Conservation (phyloP, 2,797 vertebrate species). For the Mormyrops boulengeri region DNA sequence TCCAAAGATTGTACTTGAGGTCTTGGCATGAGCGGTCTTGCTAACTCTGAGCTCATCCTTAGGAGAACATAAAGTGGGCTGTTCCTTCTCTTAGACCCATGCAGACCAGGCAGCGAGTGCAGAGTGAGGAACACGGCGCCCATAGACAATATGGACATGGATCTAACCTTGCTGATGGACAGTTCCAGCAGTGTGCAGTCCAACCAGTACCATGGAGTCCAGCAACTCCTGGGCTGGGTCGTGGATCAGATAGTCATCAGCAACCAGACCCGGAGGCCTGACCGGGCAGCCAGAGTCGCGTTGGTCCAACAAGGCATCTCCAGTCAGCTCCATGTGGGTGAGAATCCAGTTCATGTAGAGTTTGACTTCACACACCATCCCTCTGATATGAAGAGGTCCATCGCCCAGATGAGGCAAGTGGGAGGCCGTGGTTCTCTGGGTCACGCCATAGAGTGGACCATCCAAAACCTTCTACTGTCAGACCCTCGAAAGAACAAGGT, state of each 20-base stretch:
- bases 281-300: conserved; percentile 54
- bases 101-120: conserved; percentile 54
- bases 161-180: conserved; percentile 71
- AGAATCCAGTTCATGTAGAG: conserved; percentile 49
- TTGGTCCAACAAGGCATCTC: conserved; percentile 61
- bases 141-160: conserved; percentile 53
- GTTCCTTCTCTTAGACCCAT: conserved; percentile 61
- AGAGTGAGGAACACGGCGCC: conserved; percentile 16
- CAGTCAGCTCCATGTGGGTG: conserved; percentile 37
- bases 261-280: conserved; percentile 36
- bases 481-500: conserved; percentile 49
- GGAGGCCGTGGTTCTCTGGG: conserved; percentile 59
- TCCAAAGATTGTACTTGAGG: not conserved
- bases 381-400: conserved; percentile 59
- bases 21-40: not conserved
- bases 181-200: conserved; percentile 59
- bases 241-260: conserved; percentile 66
- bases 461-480: conserved; percentile 59
- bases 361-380: conserved; percentile 59
- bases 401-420: conserved; percentile 53
- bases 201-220: conserved; percentile 56
- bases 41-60: not conserved
- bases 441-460: conserved; percentile 57
- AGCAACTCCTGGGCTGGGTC: conserved; percentile 62
- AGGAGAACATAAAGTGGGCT: not conserved